These are phyloP conservation scores for Teleopsis dalmanni DNA, from an alignment of 1,140 invertebrate genomes.

Conservation along the genomic window DNA sequence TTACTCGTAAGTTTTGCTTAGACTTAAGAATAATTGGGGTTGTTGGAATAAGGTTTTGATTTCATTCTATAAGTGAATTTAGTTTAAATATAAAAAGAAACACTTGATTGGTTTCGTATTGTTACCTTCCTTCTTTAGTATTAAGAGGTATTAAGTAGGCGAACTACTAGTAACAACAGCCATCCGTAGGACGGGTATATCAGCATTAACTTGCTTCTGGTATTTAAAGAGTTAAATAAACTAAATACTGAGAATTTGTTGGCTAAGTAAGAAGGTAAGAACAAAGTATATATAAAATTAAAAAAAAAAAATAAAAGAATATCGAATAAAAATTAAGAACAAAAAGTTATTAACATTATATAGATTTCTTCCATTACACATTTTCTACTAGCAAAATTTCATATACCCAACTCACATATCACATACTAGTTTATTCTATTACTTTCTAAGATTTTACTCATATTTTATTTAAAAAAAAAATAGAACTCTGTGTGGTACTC, in stretches of 20 bases:
- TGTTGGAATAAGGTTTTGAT: constrained; percentile 41
- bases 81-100: not conserved
- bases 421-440: too few relatives aligned
- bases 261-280: not conserved
- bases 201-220: too few relatives aligned
- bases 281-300: not conserved
- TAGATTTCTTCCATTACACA: too few relatives aligned
- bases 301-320: not conserved
- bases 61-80: constrained; percentile 34
- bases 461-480: not conserved
- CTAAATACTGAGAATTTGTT: not conserved
- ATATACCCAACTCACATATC: too few relatives aligned
- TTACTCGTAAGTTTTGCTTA: constrained; percentile 4
- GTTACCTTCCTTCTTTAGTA: constrained; percentile 4
- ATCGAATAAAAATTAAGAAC: too few relatives aligned
- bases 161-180: constrained; percentile 11
- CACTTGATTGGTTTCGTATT: constrained; percentile 11
- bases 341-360: too few relatives aligned
- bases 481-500: constrained; percentile 20
- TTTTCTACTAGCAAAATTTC: too few relatives aligned
- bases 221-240: not conserved
- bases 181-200: not conserved
- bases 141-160: constrained; percentile 6
- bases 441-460: too few relatives aligned
- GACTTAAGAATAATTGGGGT: constrained; percentile 13